Evolutionary conservation across 1,140 invertebrate species (phyloP).

Genomic region (Propsilocerus akamusi): DNA sequence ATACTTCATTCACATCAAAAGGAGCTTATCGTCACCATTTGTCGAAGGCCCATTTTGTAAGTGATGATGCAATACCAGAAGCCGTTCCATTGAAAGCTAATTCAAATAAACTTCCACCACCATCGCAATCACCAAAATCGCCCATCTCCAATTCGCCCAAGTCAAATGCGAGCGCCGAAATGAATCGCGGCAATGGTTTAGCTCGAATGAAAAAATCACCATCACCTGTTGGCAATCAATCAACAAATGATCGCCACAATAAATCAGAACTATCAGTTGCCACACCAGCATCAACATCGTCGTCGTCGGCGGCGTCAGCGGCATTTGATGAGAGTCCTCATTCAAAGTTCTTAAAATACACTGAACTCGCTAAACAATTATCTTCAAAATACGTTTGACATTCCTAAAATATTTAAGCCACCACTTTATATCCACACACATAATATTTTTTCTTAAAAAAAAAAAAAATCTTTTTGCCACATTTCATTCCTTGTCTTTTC

Average conservation of each 20-base stretch:
- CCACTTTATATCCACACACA: background rate
- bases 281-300: slow-evolving; percentile 10
- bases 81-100: slow-evolving; percentile 36
- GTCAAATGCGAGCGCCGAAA: background rate
- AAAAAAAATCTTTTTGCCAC: background rate
- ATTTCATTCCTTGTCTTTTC: background rate
- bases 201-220: background rate
- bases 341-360: slow-evolving; percentile 93
- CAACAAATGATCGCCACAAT: slow-evolving; percentile 5
- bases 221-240: slow-evolving; percentile 3
- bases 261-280: slow-evolving; percentile 2
- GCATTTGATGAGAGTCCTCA: slow-evolving; percentile 79
- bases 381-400: slow-evolving; percentile 84
- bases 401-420: slow-evolving; percentile 3
- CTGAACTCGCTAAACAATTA: slow-evolving; percentile 87
- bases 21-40: slow-evolving; percentile 91
- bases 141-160: background rate
- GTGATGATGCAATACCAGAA: slow-evolving; percentile 64
- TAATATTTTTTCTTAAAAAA: background rate
- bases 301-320: slow-evolving; percentile 24
- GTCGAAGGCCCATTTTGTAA: slow-evolving; percentile 93
- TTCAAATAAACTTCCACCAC: slow-evolving; percentile 21
- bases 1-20: slow-evolving; percentile 90
- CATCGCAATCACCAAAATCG: slow-evolving; percentile 16
- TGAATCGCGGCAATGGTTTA: background rate